A percentile compares a stretch with the other conserved stretches of the same genome.
Evolutionary conservation across 2,113 vertebrate species (phyloP).

Genomic region (Otocyon megalotis): DNA sequence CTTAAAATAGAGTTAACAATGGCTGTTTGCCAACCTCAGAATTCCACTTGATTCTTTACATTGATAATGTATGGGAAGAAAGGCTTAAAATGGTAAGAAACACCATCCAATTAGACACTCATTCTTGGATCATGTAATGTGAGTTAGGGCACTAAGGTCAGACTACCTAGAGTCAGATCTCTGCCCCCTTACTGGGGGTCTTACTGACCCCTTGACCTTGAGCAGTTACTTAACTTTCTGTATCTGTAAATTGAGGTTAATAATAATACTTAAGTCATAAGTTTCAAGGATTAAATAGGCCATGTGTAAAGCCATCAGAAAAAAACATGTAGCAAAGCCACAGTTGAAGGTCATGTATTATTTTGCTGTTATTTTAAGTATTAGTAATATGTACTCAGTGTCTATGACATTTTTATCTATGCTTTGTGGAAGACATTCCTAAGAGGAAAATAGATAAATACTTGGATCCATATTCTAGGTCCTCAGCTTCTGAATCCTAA

Average conservation of each 20-base stretch:
- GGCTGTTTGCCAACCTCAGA: background rate
- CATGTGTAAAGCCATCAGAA: background rate
- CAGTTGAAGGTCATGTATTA: background rate
- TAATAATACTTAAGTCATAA: background rate
- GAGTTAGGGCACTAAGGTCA: background rate
- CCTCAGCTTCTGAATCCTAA: background rate
- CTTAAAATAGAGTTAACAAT: background rate
- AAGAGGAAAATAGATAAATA: background rate
- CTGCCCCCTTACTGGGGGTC: no score
- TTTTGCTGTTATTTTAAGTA: constrained; percentile 4
- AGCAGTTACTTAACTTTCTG: background rate
- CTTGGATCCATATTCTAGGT: background rate
- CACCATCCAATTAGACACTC: background rate
- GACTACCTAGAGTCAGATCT: background rate
- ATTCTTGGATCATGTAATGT: background rate
- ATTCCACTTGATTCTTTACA: background rate
- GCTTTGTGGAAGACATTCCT: background rate
- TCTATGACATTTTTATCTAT: background rate
- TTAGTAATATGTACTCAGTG: background rate
- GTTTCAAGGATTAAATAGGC: background rate
- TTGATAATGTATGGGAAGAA: background rate
- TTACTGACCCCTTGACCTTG: background rate
- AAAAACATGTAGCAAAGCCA: background rate
- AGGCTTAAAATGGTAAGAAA: background rate
- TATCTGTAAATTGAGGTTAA: background rate